Evolutionary conservation across 2,113 vertebrate species (phyloP), one percentile per base, ranked within the genome.

Genomic region (Oryzias curvinotus): DNA sequence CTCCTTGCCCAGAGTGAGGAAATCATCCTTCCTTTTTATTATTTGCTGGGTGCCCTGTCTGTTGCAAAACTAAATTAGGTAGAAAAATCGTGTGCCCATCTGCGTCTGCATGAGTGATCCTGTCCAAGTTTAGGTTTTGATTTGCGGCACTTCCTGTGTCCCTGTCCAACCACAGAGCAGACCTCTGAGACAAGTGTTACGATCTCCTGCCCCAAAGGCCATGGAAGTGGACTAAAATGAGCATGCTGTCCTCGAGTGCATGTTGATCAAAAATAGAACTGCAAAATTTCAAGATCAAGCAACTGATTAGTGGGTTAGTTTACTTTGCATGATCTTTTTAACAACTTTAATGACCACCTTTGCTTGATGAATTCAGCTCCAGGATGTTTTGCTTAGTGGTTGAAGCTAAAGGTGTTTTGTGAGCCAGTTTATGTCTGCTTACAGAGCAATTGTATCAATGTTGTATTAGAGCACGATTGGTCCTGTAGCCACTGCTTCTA

Each of bases 91-190:
- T 76, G 71, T 51, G 72, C 42, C 30, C 68, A 28, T 62, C 43
- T 68, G 48, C 49, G 17, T 55, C 50, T 2, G 65, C 73, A 54
- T 71, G 78, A 78, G 65, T 80, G 74, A 64, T 59, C 45, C 25
- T 48, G 25, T 65, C 61, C 48, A 44, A 72, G 54, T 52, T 65
- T 69, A 48, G 71, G 72, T 84, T 52, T 78, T 74, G 61, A 73
- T 81, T 58, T 69, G 65, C 50, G 19, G 79, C 79, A 77, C 68
- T 81, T 87, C 78, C 84, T 81, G 63, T 72, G 57, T 62, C 71
- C 50, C 49, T 66, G 62, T 15, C 41, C 58, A 52, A 65, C 76
- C 55, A 53, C 18, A n/a, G 47, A 15, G 50, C 68, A 68, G 62
- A 84, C 75, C 78, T 82, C 48, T 77, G 72, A 55, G 54, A n/a